Evolutionary conservation across 1,140 invertebrate genomes (phyloP).

Genomic region (Melipona quadrifasciata): DNA sequence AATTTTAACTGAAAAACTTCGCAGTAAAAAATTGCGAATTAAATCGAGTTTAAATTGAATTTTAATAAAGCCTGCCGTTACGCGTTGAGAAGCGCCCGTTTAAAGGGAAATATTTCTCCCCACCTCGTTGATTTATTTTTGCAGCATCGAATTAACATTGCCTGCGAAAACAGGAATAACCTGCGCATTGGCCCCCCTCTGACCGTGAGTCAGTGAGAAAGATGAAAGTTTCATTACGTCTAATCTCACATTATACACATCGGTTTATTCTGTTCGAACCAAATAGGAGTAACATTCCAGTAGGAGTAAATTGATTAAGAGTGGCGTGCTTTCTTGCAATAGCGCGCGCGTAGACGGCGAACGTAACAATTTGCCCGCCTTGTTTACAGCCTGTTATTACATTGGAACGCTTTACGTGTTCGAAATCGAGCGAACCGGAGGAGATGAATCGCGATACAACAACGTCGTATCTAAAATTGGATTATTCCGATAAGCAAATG

Average conservation of each 20-base stretch:
- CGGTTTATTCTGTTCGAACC: not conserved
- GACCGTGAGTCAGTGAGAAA: not conserved
- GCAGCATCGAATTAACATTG: no score
- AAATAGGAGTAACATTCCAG: not conserved
- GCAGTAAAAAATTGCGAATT: no score
- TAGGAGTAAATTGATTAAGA: constrained; percentile 2
- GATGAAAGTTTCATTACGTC: not conserved
- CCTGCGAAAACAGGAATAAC: no score
- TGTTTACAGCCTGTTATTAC: constrained; percentile 4
- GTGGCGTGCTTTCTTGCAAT: not conserved
- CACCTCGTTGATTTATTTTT: no score
- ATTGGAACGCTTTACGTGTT: not conserved
- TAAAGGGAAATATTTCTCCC: no score
- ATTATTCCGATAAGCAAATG: constrained; percentile 8
- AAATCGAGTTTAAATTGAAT: no score
- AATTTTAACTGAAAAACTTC: no score
- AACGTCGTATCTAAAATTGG: constrained; percentile 13
- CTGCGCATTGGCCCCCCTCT: not conserved
- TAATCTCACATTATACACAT: not conserved
- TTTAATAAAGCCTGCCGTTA: no score
- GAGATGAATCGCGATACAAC: constrained; percentile 3
- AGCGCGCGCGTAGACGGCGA: not conserved
- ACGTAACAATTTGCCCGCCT: not conserved
- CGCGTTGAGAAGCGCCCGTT: no score
- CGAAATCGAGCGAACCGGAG: not conserved